Conservation (phyloP, 2,113 vertebrate genomes). For the Pterocles gutturalis region DNA sequence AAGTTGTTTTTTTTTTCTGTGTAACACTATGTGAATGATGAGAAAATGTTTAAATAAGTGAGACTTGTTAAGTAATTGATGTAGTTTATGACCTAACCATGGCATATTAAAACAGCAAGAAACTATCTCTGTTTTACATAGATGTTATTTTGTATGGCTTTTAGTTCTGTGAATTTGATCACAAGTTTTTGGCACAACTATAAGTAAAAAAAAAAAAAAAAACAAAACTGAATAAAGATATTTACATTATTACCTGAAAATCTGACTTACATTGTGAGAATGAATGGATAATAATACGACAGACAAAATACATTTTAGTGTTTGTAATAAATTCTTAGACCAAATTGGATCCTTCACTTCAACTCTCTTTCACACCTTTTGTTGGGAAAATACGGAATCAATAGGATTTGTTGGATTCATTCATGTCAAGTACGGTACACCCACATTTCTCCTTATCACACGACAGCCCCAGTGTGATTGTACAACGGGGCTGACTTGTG, state of each 20-base stretch:
- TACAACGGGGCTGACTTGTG: background rate
- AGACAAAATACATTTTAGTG: background rate
- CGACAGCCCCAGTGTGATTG: accelerated
- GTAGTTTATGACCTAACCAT: background rate
- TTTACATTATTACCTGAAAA: background rate
- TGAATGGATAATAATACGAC: background rate
- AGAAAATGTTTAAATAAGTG: background rate
- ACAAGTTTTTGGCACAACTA: background rate
- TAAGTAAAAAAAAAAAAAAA: background rate
- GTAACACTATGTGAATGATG: background rate
- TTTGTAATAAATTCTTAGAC: background rate
- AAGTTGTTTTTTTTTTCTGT: background rate
- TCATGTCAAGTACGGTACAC: accelerated
- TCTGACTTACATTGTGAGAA: background rate
- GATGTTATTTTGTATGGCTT: background rate
- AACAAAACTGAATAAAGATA: background rate
- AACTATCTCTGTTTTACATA: background rate
- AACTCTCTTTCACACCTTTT: background rate
- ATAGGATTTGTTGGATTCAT: background rate
- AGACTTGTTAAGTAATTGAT: background rate
- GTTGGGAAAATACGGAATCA: background rate
- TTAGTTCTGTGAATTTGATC: background rate
- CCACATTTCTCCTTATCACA: background rate
- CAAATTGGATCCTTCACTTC: background rate
- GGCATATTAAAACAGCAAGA: background rate